Conservation (phyloP, 1,140 invertebrate genomes). For the Galleria mellonella region DNA sequence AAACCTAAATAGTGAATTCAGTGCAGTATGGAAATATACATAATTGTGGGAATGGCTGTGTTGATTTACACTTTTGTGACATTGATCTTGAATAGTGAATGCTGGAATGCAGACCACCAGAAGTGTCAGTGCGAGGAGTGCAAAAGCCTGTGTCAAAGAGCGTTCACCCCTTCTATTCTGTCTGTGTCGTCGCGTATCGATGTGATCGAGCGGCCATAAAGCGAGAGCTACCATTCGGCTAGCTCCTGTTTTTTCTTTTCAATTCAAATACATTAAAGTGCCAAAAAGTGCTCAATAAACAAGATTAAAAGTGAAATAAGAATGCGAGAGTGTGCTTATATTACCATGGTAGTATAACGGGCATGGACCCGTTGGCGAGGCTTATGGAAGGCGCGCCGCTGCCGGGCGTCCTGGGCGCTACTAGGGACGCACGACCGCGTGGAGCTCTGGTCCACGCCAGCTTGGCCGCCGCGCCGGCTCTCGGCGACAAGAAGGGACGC, state of each 20-base stretch:
- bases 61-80: slow-evolving; percentile 49
- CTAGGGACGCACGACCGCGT: slow-evolving; percentile 75
- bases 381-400: slow-evolving; percentile 81
- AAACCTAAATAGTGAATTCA: slow-evolving; percentile 2
- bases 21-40: slow-evolving; percentile 58
- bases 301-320: not conserved
- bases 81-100: slow-evolving; percentile 44
- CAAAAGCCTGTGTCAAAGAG: slow-evolving; percentile 26
- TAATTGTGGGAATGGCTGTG: slow-evolving; percentile 54
- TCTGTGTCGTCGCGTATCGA: slow-evolving; percentile 52
- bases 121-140: slow-evolving; percentile 60
- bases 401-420: slow-evolving; percentile 78
- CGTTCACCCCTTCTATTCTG: slow-evolving; percentile 25
- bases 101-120: slow-evolving; percentile 37
- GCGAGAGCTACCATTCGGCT: too few species aligned
- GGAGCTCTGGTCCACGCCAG: slow-evolving; percentile 85
- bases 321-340: not conserved
- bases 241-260: not conserved
- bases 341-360: slow-evolving; percentile 20
- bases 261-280: not conserved
- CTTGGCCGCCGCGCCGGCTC: slow-evolving; percentile 79
- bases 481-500: slow-evolving; percentile 82
- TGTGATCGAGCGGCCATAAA: slow-evolving; percentile 27
- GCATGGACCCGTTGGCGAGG: slow-evolving; percentile 86
- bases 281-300: not conserved